Evolutionary conservation across 2,113 vertebrate species (phyloP).

Genomic region (Actenoides hombroni): DNA sequence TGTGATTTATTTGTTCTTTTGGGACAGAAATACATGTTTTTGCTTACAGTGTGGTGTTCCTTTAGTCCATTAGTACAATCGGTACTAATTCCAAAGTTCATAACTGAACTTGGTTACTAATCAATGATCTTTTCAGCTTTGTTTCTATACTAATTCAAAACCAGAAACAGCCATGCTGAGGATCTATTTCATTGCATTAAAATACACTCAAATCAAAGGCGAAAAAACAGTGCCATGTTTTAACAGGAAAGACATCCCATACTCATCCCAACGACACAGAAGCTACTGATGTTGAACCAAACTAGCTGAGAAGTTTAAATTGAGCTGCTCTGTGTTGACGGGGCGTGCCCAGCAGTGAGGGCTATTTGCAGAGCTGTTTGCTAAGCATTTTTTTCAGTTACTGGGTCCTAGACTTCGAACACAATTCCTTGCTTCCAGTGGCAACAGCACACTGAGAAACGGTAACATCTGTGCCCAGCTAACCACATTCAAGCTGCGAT

Average conservation of each 20-base stretch:
- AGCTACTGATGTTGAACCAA: neutral
- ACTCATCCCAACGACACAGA: neutral
- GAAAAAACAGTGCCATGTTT: fast-evolving
- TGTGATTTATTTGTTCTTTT: neutral
- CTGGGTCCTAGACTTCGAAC: neutral
- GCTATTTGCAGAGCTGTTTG: conserved; percentile 2
- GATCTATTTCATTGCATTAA: neutral
- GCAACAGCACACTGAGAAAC: neutral
- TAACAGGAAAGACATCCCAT: neutral
- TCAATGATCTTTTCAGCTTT: neutral
- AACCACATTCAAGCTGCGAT: conserved; percentile 2
- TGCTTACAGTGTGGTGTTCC: neutral
- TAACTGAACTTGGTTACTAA: neutral
- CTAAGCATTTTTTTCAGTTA: neutral
- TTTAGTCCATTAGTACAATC: neutral
- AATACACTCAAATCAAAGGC: neutral
- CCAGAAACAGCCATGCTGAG: neutral
- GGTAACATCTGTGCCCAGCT: conserved; percentile 21
- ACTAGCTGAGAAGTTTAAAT: neutral
- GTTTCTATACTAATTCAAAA: neutral
- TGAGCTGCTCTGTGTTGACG: neutral
- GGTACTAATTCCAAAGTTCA: neutral
- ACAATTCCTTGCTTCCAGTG: conserved; percentile 6
- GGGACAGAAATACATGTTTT: neutral
- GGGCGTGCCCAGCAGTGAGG: neutral